Evolutionary conservation across 2,113 vertebrate genomes (phyloP).

Genomic region (Jaculus jaculus): DNA sequence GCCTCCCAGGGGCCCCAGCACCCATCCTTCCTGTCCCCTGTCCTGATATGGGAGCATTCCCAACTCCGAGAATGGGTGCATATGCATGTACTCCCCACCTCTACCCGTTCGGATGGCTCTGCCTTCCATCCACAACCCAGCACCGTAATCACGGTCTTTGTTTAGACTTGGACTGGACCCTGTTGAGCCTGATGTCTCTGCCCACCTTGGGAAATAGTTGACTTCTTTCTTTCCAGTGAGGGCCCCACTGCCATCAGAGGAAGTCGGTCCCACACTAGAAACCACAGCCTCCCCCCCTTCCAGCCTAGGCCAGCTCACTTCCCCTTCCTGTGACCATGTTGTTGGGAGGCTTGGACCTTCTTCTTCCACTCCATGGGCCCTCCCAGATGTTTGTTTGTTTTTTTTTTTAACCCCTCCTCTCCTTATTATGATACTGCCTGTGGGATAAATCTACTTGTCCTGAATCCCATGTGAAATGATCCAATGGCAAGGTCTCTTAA

Average conservation of each 20-base stretch:
- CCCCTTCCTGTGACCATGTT: background rate
- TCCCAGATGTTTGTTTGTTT: background rate
- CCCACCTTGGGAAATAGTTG: conserved; percentile 61
- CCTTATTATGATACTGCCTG: background rate
- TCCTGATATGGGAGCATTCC: background rate
- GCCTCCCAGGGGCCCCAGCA: conserved; percentile 55
- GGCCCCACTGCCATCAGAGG: background rate
- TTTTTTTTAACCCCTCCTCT: background rate
- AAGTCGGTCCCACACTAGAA: background rate
- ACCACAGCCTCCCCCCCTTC: background rate
- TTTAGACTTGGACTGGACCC: background rate
- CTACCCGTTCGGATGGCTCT: background rate
- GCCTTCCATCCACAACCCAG: conserved; percentile 54
- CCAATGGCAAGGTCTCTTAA: background rate
- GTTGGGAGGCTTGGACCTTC: background rate
- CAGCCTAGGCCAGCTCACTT: background rate
- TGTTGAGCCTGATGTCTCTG: background rate
- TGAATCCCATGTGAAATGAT: background rate
- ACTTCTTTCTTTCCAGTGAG: background rate
- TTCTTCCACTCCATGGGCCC: background rate
- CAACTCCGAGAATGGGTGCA: background rate
- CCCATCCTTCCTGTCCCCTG: background rate
- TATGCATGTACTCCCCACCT: rapidly evolving
- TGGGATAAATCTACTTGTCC: background rate
- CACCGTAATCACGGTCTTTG: background rate